phyloP scores from a whole-genome alignment of 2,888 invertebrate species.

The Heliconius hortense region DNA sequence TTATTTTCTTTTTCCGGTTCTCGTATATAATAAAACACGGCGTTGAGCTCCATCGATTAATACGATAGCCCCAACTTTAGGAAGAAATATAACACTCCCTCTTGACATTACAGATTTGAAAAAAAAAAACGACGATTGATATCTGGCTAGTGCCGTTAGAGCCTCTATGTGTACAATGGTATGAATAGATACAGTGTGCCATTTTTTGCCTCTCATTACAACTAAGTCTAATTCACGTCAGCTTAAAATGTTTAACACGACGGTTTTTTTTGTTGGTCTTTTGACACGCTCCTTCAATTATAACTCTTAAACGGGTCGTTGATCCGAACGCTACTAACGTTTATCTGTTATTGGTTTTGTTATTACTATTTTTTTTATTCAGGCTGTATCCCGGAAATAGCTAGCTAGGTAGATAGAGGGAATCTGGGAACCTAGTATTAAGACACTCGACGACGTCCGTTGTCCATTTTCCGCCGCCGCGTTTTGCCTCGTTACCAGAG shows the following conservation, averaged over 20 bases:
- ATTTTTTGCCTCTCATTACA: conserved; percentile 32
- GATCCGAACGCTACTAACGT: conserved; percentile 32
- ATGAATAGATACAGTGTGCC: conserved; percentile 13
- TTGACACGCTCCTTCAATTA: conserved; percentile 34
- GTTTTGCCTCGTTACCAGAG: no score
- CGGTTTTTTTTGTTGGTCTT: conserved; percentile 35
- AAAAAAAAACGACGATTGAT: not conserved
- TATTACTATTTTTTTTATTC: not conserved
- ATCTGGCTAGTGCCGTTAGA: conserved; percentile 5
- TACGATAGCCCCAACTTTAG: not conserved
- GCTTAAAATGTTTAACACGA: conserved; percentile 35
- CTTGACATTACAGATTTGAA: no score
- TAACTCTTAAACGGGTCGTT: conserved; percentile 41
- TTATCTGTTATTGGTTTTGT: not conserved
- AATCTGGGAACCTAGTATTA: no score
- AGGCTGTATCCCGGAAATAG: not conserved
- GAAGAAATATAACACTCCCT: no score
- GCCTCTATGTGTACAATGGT: not conserved
- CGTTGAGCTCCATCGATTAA: not conserved
- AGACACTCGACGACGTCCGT: no score
- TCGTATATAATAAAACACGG: no score
- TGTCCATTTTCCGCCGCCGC: no score
- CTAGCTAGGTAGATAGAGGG: no score
- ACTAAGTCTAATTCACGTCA: conserved; percentile 36
- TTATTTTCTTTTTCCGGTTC: not conserved